Conservation (phyloP, 37 sponge, comb jelly and placozoan genomes). For the Chondrilla cf. caribensis region DNA sequence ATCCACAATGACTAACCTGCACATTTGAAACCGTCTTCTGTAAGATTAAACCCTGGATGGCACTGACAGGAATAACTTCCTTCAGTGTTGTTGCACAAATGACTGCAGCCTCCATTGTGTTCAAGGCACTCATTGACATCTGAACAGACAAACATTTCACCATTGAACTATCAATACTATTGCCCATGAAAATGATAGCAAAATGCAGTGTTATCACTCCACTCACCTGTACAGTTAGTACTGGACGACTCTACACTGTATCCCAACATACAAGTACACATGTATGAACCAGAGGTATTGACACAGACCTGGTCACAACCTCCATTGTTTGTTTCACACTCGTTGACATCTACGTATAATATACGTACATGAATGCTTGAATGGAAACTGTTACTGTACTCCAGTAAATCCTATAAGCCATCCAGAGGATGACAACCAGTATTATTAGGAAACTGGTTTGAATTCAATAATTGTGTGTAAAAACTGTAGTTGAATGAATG, state of each 20-base stretch:
- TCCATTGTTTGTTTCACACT: neutral
- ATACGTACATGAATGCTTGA: neutral
- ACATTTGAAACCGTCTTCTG: slow-evolving; percentile 11
- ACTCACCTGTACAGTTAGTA: neutral
- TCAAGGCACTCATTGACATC: slow-evolving; percentile 54
- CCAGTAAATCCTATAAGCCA: too few species aligned
- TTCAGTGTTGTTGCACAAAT: slow-evolving; percentile 30
- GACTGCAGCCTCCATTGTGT: slow-evolving; percentile 19
- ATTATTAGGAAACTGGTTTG: too few species aligned
- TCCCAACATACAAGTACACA: neutral
- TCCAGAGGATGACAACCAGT: too few species aligned
- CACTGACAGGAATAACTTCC: slow-evolving; percentile 44
- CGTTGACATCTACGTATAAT: neutral
- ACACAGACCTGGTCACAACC: neutral
- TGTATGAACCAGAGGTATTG: neutral
- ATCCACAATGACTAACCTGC: neutral
- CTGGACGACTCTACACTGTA: neutral
- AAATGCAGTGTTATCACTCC: neutral
- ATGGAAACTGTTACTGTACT: neutral
- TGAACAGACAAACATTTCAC: neutral
- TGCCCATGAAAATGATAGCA: neutral
- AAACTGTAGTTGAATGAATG: too few species aligned
- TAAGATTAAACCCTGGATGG: slow-evolving; percentile 19
- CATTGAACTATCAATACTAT: too few species aligned
- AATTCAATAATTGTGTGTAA: too few species aligned